Evolutionary conservation across 2,797 vertebrate genomes (phyloP), one percentile per base, ranked within the genome.

Genomic region (Pteronotus mesoamericanus): DNA sequence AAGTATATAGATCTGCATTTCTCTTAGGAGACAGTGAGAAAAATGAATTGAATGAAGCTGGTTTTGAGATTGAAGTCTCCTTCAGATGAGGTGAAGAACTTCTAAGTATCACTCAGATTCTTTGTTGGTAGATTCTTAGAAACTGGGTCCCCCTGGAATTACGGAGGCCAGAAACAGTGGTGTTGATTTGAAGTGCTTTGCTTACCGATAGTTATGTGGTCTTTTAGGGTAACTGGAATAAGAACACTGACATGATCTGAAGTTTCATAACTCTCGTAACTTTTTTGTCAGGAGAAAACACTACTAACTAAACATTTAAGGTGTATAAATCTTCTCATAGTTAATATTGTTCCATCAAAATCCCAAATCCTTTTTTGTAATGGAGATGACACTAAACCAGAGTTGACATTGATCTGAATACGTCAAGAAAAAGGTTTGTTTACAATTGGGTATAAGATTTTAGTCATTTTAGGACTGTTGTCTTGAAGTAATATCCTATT

Each of bases 401-500:
- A 92, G 29, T 92, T 96, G 59, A 94, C 37, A 75, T 95, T 83
- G 39, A 74, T 89, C 44, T 66, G 64, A 75, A 16, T 75, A 64
- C 79, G 16, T 80, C 79, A 66, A 94, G 46, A 86, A 90, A 92
- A 79, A 34, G 66, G 12, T 68, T 84, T 61, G 32, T 84, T 96
- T 95, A 39, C 34, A 79, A 86, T 53, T 26, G n/a, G 3, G 42
- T 85, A 19, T 72, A 64, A 79, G 57, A 75, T 69, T 92, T 95
- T 85, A 78, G 39, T 72, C 55, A 72, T 68, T 91, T 96, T 86
- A 79, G 42, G 34, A 66, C 32, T 84, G 6, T 91, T 79, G 96
- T 92, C 72, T 94, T 42, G 64, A 86, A 79, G 78, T 85, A 39
- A 59, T 95, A n/a, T 53, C 91, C 91, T 97, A 96, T 94, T 95